phyloP scores from a whole-genome alignment of 2,888 invertebrate genomes.

The Norana najaformis region DNA sequence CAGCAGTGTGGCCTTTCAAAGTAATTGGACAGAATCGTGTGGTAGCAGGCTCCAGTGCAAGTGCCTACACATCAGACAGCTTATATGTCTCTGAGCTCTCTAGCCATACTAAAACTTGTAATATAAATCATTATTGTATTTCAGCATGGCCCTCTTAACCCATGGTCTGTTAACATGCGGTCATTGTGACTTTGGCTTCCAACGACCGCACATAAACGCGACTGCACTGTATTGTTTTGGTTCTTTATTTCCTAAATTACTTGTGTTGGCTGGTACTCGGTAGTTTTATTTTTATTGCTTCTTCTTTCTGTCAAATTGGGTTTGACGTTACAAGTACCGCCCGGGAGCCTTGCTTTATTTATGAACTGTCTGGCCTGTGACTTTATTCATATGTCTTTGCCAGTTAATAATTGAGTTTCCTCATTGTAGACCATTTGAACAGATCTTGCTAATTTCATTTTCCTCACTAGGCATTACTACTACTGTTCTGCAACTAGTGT shows the following conservation, averaged over 20 bases:
- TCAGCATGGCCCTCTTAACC: too few species aligned
- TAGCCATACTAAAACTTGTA: too few species aligned
- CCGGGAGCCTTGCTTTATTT: background rate
- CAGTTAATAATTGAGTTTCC: background rate
- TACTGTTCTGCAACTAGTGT: background rate
- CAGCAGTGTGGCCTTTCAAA: too few species aligned
- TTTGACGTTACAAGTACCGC: background rate
- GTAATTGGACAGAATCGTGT: too few species aligned
- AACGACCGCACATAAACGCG: too few species aligned
- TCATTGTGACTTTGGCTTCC: too few species aligned
- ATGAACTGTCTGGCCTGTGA: background rate
- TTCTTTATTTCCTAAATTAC: slow-evolving; percentile 1
- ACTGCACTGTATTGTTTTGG: too few species aligned
- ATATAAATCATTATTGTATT: too few species aligned
- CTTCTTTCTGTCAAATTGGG: background rate
- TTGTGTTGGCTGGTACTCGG: background rate
- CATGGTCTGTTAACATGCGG: too few species aligned
- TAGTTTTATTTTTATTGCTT: background rate
- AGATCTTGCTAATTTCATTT: background rate
- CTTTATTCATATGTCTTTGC: background rate
- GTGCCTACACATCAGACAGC: too few species aligned
- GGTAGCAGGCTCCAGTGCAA: too few species aligned
- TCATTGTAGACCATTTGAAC: background rate
- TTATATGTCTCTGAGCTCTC: too few species aligned
- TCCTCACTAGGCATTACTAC: background rate